Evolutionary conservation across 2,113 vertebrate genomes (phyloP).

Genomic region (Poeciliopsis retropinna): DNA sequence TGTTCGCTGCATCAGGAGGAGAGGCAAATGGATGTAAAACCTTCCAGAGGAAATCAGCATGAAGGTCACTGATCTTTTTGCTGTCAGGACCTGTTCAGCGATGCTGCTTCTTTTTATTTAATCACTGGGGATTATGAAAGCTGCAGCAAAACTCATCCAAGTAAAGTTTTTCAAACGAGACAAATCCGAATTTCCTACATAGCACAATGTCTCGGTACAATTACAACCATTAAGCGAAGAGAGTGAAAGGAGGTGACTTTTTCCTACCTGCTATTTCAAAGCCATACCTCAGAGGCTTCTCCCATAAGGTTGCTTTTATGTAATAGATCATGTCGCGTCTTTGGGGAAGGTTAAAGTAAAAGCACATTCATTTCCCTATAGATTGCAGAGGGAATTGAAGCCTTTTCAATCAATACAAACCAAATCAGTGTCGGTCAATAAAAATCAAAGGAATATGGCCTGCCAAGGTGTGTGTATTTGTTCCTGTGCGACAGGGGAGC

Average conservation of each 20-base stretch:
- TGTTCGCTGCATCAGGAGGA: not conserved
- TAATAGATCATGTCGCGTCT: slow-evolving; percentile 53
- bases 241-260: slow-evolving; percentile 26
- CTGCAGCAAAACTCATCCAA: not conserved
- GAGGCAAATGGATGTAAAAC: not conserved
- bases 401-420: slow-evolving; percentile 71
- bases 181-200: slow-evolving; percentile 16
- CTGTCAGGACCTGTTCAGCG: slow-evolving; percentile 60
- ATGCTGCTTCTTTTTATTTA: slow-evolving; percentile 42
- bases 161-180: not conserved
- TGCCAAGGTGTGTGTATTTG: slow-evolving; percentile 15
- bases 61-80: slow-evolving; percentile 33
- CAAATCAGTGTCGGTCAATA: slow-evolving; percentile 72
- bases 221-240: slow-evolving; percentile 24
- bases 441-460: slow-evolving; percentile 58
- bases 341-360: slow-evolving; percentile 71
- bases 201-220: not conserved
- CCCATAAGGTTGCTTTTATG: slow-evolving; percentile 43
- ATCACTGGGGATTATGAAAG: slow-evolving; percentile 22
- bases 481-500: not conserved
- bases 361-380: slow-evolving; percentile 69
- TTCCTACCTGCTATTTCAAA: slow-evolving; percentile 17
- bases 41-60: slow-evolving; percentile 37
- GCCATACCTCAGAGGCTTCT: slow-evolving; percentile 17
- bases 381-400: slow-evolving; percentile 65